phyloP scores from a whole-genome alignment of 2,797 vertebrate genomes.

The Numenius phaeopus region DNA sequence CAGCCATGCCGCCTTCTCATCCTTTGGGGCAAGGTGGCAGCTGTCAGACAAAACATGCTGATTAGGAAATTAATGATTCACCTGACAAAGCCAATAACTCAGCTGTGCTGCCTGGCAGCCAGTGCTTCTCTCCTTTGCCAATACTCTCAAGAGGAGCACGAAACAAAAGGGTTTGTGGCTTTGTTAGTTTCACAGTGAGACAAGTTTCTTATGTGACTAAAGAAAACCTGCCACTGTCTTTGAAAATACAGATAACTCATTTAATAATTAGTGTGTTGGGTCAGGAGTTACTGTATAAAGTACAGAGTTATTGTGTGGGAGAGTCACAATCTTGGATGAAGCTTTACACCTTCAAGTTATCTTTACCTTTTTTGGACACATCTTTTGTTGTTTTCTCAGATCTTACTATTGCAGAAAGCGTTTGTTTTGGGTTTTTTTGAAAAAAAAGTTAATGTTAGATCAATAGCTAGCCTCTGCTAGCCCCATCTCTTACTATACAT shows the following conservation, averaged over 20 bases:
- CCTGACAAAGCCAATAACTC: not conserved
- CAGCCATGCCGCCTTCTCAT: not conserved
- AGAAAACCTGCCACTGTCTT: not conserved
- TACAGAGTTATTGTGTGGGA: not conserved
- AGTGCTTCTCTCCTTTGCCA: not conserved
- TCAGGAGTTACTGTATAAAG: not conserved
- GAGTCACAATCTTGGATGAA: not conserved
- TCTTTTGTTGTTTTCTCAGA: not conserved
- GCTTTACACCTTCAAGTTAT: not conserved
- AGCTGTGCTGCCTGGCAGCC: not conserved
- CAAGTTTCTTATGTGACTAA: not conserved
- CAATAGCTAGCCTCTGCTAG: not conserved
- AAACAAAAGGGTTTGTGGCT: not conserved
- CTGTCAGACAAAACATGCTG: not conserved
- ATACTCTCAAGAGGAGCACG: not conserved
- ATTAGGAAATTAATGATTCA: not conserved
- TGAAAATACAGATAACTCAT: not conserved
- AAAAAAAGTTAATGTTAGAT: not conserved
- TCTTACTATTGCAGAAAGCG: not conserved
- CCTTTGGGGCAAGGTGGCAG: not conserved
- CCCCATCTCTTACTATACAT: not conserved
- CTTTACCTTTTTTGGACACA: not conserved
- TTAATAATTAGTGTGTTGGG: not conserved
- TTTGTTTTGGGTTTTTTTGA: not conserved
- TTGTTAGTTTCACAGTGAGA: not conserved